Conservation (phyloP, 2,888 invertebrate genomes). For the Drosophila dives region DNA sequence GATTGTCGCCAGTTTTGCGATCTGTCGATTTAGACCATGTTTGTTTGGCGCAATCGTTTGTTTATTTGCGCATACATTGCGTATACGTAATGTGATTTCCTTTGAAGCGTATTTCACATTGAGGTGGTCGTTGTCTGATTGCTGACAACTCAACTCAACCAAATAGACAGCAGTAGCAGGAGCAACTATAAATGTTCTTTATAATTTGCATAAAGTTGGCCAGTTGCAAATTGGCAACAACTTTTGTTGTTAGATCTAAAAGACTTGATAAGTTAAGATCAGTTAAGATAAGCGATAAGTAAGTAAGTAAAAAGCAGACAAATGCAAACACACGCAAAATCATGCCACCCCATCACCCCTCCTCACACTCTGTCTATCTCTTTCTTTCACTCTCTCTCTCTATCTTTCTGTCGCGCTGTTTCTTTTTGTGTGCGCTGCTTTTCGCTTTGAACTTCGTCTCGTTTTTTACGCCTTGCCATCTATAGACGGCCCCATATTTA, state of each 20-base stretch:
- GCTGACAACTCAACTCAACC: constrained; percentile 44
- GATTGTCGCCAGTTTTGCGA: constrained; percentile 72
- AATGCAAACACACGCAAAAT: constrained; percentile 31
- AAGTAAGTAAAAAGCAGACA: constrained; percentile 11
- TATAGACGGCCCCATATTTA: constrained; percentile 50
- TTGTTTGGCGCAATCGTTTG: constrained; percentile 53
- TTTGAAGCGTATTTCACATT: constrained; percentile 55
- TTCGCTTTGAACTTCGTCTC: constrained; percentile 75
- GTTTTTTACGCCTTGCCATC: constrained; percentile 59
- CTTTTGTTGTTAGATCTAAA: constrained; percentile 12
- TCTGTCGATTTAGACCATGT: constrained; percentile 71
- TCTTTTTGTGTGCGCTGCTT: constrained; percentile 41
- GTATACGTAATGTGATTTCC: constrained; percentile 76
- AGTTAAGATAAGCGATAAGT: constrained; percentile 44
- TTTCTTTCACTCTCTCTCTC: background rate
- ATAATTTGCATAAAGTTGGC: background rate
- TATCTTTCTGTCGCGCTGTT: constrained; percentile 1
- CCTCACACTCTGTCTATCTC: background rate
- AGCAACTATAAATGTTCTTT: background rate
- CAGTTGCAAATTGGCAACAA: constrained; percentile 24
- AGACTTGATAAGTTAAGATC: constrained; percentile 32
- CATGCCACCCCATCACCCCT: background rate
- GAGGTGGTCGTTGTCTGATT: constrained; percentile 42
- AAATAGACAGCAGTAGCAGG: constrained; percentile 18
- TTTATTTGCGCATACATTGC: constrained; percentile 67